A percentile compares a stretch with the other conserved stretches of the same genome.
Evolutionary conservation across 2,113 vertebrate genomes (phyloP).

Genomic region (Elephantulus edwardii): DNA sequence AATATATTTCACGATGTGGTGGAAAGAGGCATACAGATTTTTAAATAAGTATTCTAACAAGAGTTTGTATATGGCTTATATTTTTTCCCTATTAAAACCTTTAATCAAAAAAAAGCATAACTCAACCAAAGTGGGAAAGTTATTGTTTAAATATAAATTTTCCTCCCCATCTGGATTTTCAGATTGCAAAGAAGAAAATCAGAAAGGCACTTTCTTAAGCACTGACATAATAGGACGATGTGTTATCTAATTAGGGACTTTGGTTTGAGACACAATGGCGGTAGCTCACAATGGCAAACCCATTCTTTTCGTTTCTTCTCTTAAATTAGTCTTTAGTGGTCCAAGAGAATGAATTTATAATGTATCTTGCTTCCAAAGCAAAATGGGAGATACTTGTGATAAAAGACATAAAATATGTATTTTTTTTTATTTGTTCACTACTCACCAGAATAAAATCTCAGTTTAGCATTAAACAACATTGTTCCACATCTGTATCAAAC

Average conservation of each 20-base stretch:
- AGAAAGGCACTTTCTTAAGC: background rate
- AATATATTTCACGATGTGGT: background rate
- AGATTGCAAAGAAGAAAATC: constrained; percentile 21
- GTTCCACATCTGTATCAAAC: too few relatives aligned
- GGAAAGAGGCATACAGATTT: constrained; percentile 29
- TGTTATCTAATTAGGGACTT: background rate
- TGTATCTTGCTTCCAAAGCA: too few relatives aligned
- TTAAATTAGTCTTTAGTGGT: background rate
- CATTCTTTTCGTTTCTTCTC: background rate
- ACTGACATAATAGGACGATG: background rate
- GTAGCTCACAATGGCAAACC: background rate
- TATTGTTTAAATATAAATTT: constrained; percentile 35
- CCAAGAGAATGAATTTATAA: background rate
- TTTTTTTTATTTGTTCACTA: too few relatives aligned
- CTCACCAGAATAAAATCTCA: too few relatives aligned
- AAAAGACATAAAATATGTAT: too few relatives aligned
- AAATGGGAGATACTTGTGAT: too few relatives aligned
- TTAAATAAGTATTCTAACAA: constrained; percentile 52
- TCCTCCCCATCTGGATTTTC: background rate
- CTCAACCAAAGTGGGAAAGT: constrained; percentile 23
- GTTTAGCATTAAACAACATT: too few relatives aligned
- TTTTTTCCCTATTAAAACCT: background rate
- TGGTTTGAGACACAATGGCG: background rate
- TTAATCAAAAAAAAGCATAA: constrained; percentile 56
- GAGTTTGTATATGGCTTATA: constrained; percentile 35